These are phyloP conservation scores for Strigamia crassipes DNA, from an alignment of 2,888 invertebrate species.

Conservation along the genomic window DNA sequence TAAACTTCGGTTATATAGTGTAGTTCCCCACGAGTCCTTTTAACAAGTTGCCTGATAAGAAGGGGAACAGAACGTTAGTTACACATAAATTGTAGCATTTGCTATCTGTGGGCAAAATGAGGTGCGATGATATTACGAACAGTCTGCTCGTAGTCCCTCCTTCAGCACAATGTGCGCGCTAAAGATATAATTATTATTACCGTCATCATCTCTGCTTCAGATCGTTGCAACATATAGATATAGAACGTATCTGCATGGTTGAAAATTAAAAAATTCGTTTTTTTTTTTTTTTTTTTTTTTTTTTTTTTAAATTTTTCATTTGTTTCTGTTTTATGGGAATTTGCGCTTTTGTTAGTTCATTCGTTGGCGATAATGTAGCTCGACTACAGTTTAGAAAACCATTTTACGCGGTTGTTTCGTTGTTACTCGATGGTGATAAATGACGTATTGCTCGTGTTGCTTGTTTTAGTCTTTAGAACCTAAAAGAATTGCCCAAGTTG, in stretches of 20 bases:
- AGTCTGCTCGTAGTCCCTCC: conserved; percentile 12
- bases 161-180: conserved; percentile 29
- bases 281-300: background rate
- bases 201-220: background rate
- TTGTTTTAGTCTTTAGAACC: background rate
- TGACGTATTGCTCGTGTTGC: conserved; percentile 12
- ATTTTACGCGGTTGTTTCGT: background rate
- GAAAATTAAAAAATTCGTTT: background rate
- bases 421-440: conserved; percentile 25
- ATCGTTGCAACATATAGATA: background rate
- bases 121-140: conserved; percentile 29
- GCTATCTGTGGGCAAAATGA: conserved; percentile 37
- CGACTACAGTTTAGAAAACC: background rate
- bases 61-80: conserved; percentile 35
- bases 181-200: conserved; percentile 34
- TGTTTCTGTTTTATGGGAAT: background rate
- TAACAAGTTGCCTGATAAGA: conserved; percentile 35
- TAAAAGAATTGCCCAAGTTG: background rate
- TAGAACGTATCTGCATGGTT: too few species aligned
- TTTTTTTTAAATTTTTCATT: background rate
- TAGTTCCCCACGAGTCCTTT: conserved; percentile 31
- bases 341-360: background rate
- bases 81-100: conserved; percentile 40
- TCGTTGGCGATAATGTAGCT: background rate
- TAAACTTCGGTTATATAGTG: conserved; percentile 10